These are phyloP conservation scores for Apantesis nais DNA, from an alignment of 2,888 invertebrate species.

Conservation along the genomic window DNA sequence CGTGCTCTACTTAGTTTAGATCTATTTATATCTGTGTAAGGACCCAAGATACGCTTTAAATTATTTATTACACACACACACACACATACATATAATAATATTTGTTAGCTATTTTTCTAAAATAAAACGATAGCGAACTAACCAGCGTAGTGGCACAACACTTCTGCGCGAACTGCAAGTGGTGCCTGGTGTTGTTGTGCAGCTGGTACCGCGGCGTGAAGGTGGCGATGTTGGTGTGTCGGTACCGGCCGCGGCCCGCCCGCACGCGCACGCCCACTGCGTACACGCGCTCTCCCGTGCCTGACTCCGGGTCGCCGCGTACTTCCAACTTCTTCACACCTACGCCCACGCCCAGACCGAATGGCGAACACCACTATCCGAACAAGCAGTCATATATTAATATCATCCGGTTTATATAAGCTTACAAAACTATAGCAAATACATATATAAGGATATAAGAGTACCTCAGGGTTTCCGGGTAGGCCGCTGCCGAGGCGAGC, in stretches of 20 bases:
- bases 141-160: conserved; percentile 91
- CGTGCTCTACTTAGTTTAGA: too few relatives aligned
- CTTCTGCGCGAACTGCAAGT: conserved; percentile 95
- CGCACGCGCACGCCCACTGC: conserved; percentile 96
- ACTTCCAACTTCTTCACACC: conserved; percentile 87
- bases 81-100: too few relatives aligned
- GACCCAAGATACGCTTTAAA: too few relatives aligned
- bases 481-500: conserved; percentile 90
- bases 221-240: conserved; percentile 96
- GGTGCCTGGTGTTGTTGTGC: conserved; percentile 93
- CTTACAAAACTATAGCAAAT: background rate
- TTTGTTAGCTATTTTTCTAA: background rate
- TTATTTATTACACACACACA: too few relatives aligned
- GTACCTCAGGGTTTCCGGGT: conserved; percentile 78
- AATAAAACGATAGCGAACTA: conserved; percentile 56
- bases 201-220: conserved; percentile 97
- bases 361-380: conserved; percentile 93
- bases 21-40: too few relatives aligned
- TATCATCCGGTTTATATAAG: too few relatives aligned
- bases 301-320: conserved; percentile 65
- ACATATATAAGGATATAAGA: background rate
- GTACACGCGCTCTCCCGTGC: conserved; percentile 87
- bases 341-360: conserved; percentile 93
- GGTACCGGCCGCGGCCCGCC: conserved; percentile 94
- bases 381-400: background rate